Conservation (phyloP, 2,797 vertebrate species). For the Aselliscus stoliczkanus region DNA sequence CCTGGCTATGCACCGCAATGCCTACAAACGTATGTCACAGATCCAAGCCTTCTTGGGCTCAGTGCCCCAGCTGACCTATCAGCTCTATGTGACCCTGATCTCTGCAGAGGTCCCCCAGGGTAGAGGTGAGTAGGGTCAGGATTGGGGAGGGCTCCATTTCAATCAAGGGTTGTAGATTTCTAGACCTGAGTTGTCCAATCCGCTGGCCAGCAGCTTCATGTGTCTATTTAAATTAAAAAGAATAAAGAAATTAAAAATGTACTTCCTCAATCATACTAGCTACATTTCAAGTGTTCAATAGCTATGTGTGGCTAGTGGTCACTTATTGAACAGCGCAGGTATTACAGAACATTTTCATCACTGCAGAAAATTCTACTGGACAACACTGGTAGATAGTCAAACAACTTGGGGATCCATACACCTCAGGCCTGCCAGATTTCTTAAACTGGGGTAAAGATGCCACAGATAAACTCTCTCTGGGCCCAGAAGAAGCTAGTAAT, state of each 20-base stretch:
- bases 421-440: background rate
- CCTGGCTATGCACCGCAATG: constrained; percentile 90
- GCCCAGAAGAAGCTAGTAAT: background rate
- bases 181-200: background rate
- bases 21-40: constrained; percentile 95
- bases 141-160: constrained; percentile 27
- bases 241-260: background rate
- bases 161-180: constrained; percentile 22
- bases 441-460: constrained; percentile 9
- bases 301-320: background rate
- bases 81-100: constrained; percentile 93
- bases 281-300: background rate
- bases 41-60: constrained; percentile 99
- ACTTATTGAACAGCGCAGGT: background rate
- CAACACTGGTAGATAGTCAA: background rate
- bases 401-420: background rate
- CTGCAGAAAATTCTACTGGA: background rate
- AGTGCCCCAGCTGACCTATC: constrained; percentile 94
- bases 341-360: background rate
- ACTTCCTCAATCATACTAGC: background rate
- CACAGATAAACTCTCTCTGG: background rate
- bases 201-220: constrained; percentile 19
- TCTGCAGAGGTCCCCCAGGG: constrained; percentile 85
- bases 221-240: constrained; percentile 19
- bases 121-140: constrained; percentile 84